A percentile compares a stretch with the other conserved stretches of the same genome.
Conservation (phyloP, 2,797 vertebrate genomes). For the Diceros bicornis region DNA sequence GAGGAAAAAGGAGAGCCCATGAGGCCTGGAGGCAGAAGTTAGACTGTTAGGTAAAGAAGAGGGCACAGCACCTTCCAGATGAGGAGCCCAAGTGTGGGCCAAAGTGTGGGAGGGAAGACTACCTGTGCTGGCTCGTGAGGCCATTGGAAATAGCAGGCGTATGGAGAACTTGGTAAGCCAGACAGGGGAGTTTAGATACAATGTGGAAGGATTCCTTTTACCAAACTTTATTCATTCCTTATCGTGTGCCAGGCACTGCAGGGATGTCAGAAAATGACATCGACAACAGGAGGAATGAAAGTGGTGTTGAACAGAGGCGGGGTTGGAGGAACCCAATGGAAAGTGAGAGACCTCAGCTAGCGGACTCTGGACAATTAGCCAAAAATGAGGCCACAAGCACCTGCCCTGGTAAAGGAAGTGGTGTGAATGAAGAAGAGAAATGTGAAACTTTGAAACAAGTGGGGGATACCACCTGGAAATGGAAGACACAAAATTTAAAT, state of each 20-base stretch:
- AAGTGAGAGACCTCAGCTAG: not conserved
- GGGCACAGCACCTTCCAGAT: accelerated
- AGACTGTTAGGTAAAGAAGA: too few species aligned
- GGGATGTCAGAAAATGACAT: not conserved
- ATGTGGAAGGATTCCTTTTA: not conserved
- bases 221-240: too few species aligned
- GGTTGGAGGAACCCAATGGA: not conserved
- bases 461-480: not conserved
- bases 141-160: not conserved
- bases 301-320: accelerated
- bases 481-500: not conserved
- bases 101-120: too few species aligned
- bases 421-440: not conserved
- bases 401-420: not conserved
- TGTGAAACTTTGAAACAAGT: not conserved
- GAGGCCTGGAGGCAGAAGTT: too few species aligned
- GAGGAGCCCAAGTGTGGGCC: not conserved
- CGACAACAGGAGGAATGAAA: not conserved
- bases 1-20: accelerated
- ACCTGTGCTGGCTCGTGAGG: not conserved
- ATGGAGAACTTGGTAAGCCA: not conserved
- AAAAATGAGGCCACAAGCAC: not conserved
- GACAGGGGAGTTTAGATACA: not conserved
- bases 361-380: not conserved
- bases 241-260: not conserved